A percentile compares a stretch with the other conserved stretches of the same genome.
These are phyloP conservation scores for Proctacanthus coquilletti DNA, from an alignment of 1,140 invertebrate species.

Conservation along the genomic window DNA sequence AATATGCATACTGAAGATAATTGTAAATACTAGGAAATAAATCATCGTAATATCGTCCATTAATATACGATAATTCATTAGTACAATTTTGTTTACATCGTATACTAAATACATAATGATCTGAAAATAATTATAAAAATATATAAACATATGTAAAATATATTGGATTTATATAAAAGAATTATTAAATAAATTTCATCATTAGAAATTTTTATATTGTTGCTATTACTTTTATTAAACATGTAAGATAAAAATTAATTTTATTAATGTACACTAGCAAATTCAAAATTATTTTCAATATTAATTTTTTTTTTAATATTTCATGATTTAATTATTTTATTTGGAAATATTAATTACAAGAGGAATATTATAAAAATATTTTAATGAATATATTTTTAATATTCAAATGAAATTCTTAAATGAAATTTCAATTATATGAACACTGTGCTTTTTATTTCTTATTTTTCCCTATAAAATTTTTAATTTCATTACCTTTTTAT, in stretches of 20 bases:
- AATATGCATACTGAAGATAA: slow-evolving; percentile 1
- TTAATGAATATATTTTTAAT: too few species aligned
- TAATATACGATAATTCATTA: not conserved
- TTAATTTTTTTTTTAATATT: too few species aligned
- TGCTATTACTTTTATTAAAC: not conserved
- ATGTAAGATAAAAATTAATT: not conserved
- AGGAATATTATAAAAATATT: too few species aligned
- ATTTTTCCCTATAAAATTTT: too few species aligned
- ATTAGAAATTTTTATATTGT: not conserved
- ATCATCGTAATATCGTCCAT: not conserved
- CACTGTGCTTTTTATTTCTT: too few species aligned
- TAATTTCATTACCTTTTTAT: too few species aligned
- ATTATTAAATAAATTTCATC: not conserved
- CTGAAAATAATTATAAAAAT: not conserved
- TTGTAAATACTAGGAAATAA: not conserved
- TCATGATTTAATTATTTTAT: too few species aligned
- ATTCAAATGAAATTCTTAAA: too few species aligned
- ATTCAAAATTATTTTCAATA: not conserved
- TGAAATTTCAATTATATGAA: too few species aligned
- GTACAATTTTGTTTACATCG: slow-evolving; percentile 2
- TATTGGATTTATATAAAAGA: not conserved
- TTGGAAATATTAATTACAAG: too few species aligned
- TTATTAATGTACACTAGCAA: not conserved
- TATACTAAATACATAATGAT: not conserved
- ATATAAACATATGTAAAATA: not conserved